Evolutionary conservation across 2,888 invertebrate genomes (phyloP), one percentile per base, ranked within the genome.

Genomic region (Parthenolecanium corni): DNA sequence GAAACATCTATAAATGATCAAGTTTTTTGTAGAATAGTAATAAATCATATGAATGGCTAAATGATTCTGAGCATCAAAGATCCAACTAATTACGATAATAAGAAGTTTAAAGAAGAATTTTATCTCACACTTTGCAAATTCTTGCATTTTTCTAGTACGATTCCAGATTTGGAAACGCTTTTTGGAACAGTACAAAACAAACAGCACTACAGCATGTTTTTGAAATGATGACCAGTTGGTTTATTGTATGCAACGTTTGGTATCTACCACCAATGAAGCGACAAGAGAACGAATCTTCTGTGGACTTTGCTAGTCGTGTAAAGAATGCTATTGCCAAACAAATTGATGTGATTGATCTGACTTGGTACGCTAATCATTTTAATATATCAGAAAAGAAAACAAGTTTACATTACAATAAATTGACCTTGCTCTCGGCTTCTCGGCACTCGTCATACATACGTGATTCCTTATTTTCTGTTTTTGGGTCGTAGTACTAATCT

Each of bases 151-250:
- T 31, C n/a, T 83, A 88, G 81, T 98, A 98, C 76, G 97, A 99
- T 78, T 85, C 94, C 0, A 80, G 90, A 62, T 97, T 98, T 77
- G 97, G 97, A 18, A 97, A 98, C 77, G 92, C 97, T 1, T 99
- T 98, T 77, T 98, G 98, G 98, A 96, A 99, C 76, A 94, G 94
- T 71, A 89, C 88, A 69, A 84, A 88, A 67, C 91, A 88, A 75
- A 88, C 90, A 1, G 92, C 95, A 89, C 77, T 91, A 71, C 90
- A 89, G 72, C 92, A 93, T 72, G 77, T 93, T 1, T 85, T 91
- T 71, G 88, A 92, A 85, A 96, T 98, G 89, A 94, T 99, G 95
- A 92, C 95, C 1, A 94, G 94, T 66, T 99, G 98, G 98, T 97
- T 98, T 20, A 91, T 98, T 68, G 97, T 97, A 20, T 95, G 93